phyloP scores from a whole-genome alignment of 2,113 vertebrate species.

The Gobius niger region DNA sequence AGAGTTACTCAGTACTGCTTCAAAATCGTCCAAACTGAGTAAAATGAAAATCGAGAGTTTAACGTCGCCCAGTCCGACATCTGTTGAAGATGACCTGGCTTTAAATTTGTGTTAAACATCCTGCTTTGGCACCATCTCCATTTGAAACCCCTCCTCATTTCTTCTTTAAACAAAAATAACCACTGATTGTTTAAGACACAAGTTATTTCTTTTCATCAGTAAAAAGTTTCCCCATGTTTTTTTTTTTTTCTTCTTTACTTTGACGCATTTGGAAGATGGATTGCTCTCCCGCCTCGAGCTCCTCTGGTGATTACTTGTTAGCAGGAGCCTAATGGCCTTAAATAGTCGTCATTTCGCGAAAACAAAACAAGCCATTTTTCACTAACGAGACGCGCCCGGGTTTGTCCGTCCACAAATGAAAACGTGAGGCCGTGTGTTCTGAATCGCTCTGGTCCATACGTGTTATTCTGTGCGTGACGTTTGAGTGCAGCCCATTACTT shows the following conservation, averaged over 20 bases:
- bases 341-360: conserved; percentile 46
- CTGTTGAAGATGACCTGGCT: no score
- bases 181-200: not conserved
- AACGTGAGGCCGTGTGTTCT: not conserved
- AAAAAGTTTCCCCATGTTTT: conserved; percentile 1
- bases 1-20: no score
- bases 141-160: no score
- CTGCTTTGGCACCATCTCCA: no score
- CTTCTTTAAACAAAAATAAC: not conserved
- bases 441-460: no score
- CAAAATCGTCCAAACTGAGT: no score
- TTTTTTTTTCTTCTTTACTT: conserved; percentile 31
- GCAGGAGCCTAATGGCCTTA: conserved; percentile 50
- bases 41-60: no score
- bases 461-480: conserved; percentile 2
- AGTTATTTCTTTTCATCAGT: not conserved
- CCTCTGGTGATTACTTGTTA: conserved; percentile 50
- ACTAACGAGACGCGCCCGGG: conserved; percentile 19
- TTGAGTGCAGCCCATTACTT: conserved; percentile 32
- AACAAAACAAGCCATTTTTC: conserved; percentile 45
- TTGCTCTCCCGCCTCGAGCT: conserved; percentile 24
- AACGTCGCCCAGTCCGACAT: no score
- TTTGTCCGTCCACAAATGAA: conserved; percentile 13
- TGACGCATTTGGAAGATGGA: conserved; percentile 36
- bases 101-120: no score